These are phyloP conservation scores for Dromococcyx pavoninus DNA, from an alignment of 2,797 vertebrate genomes.

Conservation along the genomic window DNA sequence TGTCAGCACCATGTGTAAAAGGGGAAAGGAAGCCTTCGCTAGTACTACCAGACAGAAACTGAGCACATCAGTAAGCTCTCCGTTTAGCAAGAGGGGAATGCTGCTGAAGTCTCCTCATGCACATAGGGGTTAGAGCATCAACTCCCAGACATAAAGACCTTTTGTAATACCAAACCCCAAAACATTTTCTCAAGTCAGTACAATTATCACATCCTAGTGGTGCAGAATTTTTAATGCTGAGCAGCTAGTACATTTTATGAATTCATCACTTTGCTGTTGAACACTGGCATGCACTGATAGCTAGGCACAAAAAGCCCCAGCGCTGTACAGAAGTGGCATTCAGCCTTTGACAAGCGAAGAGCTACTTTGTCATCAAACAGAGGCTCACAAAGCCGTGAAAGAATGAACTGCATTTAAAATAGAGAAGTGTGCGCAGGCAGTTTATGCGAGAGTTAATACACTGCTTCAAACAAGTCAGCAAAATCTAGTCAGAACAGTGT, in stretches of 20 bases:
- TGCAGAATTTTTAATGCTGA: slow-evolving; percentile 55
- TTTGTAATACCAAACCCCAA: slow-evolving; percentile 37
- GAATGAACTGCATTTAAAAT: slow-evolving; percentile 55
- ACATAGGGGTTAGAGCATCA: background rate
- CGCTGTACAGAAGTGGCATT: slow-evolving; percentile 65
- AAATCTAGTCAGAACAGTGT: background rate
- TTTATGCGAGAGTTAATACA: slow-evolving; percentile 42
- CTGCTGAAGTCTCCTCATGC: background rate
- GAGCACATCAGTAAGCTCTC: background rate
- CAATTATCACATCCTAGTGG: slow-evolving; percentile 21
- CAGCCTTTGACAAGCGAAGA: slow-evolving; percentile 63
- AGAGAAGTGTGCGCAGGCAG: slow-evolving; percentile 30
- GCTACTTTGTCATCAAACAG: slow-evolving; percentile 68
- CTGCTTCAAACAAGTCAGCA: slow-evolving; percentile 47
- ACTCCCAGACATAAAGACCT: background rate
- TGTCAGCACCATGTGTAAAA: background rate
- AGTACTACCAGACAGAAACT: background rate
- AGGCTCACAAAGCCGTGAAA: slow-evolving; percentile 66
- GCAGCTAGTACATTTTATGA: slow-evolving; percentile 58
- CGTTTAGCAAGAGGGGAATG: background rate
- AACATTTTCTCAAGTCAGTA: slow-evolving; percentile 34
- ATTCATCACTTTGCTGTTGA: slow-evolving; percentile 68
- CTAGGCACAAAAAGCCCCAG: slow-evolving; percentile 61
- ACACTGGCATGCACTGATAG: slow-evolving; percentile 68
- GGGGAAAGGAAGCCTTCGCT: background rate